These are phyloP conservation scores for Chionodraco myersi DNA, from an alignment of 2,113 vertebrate species.

Conservation along the genomic window DNA sequence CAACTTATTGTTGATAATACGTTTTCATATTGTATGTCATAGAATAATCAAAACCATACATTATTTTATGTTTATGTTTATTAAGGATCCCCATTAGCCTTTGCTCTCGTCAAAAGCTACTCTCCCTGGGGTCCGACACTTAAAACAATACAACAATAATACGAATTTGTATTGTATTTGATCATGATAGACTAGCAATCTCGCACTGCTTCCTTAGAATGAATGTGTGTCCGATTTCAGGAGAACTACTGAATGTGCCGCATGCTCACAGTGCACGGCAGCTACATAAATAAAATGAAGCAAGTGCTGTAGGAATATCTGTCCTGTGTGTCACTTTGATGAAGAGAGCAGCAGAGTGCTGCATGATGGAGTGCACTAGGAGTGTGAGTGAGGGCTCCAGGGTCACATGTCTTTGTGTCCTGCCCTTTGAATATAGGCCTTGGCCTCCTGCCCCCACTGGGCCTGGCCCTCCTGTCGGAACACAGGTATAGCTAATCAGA, in stretches of 20 bases:
- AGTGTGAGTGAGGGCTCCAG: conserved; percentile 44
- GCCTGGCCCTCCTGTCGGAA: conserved; percentile 61
- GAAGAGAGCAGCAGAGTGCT: conserved; percentile 37
- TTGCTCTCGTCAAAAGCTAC: no score
- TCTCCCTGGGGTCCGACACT: no score
- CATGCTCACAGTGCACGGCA: background rate
- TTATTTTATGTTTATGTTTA: background rate
- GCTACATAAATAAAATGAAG: conserved; percentile 37
- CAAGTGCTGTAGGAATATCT: conserved; percentile 8
- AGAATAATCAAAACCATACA: background rate
- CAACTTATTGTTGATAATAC: no score
- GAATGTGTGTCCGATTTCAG: background rate
- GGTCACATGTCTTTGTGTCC: conserved; percentile 62
- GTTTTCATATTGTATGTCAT: no score
- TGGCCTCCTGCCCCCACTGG: conserved; percentile 51
- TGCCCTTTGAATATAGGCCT: conserved; percentile 65
- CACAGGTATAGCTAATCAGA: conserved; percentile 78
- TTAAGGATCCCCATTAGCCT: no score
- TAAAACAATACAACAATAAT: no score
- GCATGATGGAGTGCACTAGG: conserved; percentile 55
- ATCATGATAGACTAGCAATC: background rate
- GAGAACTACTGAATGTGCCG: background rate
- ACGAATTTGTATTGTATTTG: background rate
- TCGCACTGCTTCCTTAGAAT: background rate
- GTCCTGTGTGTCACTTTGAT: conserved; percentile 50